These are phyloP conservation scores for Porphyrio hochstetteri DNA, from an alignment of 2,113 vertebrate species.

Conservation along the genomic window DNA sequence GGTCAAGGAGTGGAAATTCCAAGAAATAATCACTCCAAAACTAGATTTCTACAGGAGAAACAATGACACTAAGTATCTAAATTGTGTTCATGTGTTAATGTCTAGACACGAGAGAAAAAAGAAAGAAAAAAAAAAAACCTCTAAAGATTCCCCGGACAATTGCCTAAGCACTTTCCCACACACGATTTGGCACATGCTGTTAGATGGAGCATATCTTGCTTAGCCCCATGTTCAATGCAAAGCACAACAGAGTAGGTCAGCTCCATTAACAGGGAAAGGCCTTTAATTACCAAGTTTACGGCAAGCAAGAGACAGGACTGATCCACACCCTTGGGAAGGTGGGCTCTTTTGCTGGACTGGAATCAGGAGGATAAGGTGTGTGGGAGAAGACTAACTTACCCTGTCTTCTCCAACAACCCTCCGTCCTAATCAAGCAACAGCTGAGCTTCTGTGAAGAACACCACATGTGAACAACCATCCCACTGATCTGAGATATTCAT, in stretches of 20 bases:
- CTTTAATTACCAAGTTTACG: neutral
- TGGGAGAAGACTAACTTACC: neutral
- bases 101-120: neutral
- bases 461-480: neutral
- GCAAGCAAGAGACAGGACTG: rapidly evolving
- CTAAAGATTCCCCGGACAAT: neutral
- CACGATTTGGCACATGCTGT: rapidly evolving
- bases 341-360: neutral
- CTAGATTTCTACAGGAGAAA: neutral
- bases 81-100: neutral
- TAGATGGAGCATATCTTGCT: neutral
- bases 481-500: neutral
- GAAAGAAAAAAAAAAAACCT: no score
- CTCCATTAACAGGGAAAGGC: neutral
- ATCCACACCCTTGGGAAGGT: neutral
- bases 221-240: neutral
- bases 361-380: neutral
- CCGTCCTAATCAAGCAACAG: neutral
- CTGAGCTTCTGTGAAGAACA: neutral
- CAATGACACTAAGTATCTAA: neutral
- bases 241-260: neutral
- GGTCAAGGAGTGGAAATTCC: neutral
- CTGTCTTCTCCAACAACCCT: neutral
- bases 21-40: neutral
- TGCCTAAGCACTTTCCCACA: neutral